phyloP scores from a whole-genome alignment of 1,140 invertebrate genomes.

The Calliphora vicina region DNA sequence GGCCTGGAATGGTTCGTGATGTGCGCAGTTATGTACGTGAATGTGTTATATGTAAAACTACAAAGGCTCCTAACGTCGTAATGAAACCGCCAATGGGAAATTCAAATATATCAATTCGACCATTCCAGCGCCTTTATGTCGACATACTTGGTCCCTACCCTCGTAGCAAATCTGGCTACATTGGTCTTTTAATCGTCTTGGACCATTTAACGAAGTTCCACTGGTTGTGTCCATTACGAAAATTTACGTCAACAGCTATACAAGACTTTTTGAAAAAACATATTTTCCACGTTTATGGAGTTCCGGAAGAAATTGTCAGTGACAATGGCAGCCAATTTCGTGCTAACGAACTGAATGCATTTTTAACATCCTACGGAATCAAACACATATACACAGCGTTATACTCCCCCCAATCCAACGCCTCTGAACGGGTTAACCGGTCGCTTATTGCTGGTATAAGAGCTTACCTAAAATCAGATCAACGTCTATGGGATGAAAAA shows the following conservation, averaged over 20 bases:
- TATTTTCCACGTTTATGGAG: conserved; percentile 15
- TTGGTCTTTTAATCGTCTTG: neutral
- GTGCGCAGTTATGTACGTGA: neutral
- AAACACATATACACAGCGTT: too few relatives aligned
- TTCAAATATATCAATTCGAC: too few relatives aligned
- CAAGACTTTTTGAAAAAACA: conserved; percentile 5
- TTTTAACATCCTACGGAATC: too few relatives aligned
- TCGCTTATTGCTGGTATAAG: too few relatives aligned
- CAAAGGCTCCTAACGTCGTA: conserved; percentile 1
- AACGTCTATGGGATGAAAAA: too few relatives aligned
- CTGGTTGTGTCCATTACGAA: conserved; percentile 8
- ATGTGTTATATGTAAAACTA: conserved; percentile 1
- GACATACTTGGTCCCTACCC: conserved; percentile 36
- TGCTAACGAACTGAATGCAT: too few relatives aligned
- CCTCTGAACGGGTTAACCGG: too few relatives aligned
- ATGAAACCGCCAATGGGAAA: neutral
- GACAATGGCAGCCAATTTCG: neutral
- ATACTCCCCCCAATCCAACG: too few relatives aligned
- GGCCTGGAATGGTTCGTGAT: neutral
- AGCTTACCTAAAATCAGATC: too few relatives aligned
- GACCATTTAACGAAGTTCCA: neutral
- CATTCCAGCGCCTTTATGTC: conserved; percentile 17
- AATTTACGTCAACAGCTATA: neutral
- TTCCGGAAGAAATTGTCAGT: conserved; percentile 11
- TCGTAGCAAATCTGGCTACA: conserved; percentile 1